Percentiles rank a stretch among this genome's conserved stretches.
These are phyloP conservation scores for Druceiella hillmani DNA, from an alignment of 2,888 invertebrate species.

Conservation along the genomic window DNA sequence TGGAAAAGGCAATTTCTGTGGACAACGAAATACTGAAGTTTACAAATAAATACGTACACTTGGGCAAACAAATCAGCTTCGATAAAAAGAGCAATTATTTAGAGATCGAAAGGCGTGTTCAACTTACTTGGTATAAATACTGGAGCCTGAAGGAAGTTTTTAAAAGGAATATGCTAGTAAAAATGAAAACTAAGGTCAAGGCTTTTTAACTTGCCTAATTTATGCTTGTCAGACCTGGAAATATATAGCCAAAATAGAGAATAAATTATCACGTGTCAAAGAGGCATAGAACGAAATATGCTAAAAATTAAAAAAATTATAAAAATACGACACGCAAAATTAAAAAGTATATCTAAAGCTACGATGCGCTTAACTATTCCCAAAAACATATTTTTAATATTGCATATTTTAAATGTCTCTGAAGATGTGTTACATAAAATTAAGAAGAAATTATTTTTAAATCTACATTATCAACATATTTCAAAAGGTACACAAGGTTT, in stretches of 20 bases:
- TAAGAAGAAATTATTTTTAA: no score
- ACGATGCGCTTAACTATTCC: no score
- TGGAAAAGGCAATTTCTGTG: conserved; percentile 11
- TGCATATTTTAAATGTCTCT: no score
- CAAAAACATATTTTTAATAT: no score
- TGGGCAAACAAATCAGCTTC: conserved; percentile 18
- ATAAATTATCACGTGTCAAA: no score
- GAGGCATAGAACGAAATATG: conserved; percentile 2
- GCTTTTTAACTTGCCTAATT: conserved; percentile 6
- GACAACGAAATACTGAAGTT: conserved; percentile 11
- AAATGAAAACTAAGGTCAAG: conserved; percentile 2
- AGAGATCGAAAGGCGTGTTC: no score
- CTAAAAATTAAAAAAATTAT: conserved; percentile 1
- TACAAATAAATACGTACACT: conserved; percentile 14
- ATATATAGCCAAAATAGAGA: no score
- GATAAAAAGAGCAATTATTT: conserved; percentile 7
- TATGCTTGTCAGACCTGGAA: conserved; percentile 8
- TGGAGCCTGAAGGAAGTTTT: conserved; percentile 1
- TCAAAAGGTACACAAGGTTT: no score
- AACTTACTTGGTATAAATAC: no score
- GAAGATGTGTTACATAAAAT: no score
- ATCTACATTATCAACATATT: no score
- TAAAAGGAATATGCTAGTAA: conserved; percentile 3
- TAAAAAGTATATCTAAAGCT: no score
- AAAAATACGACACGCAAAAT: conserved; percentile 2